Evolutionary conservation across 2,888 invertebrate genomes (phyloP).

Genomic region (Cheilosia variabilis): DNA sequence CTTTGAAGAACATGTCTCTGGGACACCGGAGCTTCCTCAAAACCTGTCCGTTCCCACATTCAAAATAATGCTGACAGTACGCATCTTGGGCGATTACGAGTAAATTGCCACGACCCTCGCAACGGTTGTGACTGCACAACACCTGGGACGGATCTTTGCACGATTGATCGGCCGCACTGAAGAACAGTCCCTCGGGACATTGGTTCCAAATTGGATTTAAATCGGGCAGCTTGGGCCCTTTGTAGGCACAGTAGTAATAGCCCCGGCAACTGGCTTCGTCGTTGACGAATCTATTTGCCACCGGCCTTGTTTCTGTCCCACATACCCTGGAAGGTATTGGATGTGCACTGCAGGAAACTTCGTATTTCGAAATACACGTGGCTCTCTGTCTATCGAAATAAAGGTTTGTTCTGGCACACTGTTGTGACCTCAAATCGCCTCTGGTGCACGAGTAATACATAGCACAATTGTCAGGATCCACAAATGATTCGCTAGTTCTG

Average conservation of each 20-base stretch:
- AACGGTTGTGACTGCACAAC: constrained; percentile 79
- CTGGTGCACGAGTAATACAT: constrained; percentile 79
- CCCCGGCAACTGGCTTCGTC: constrained; percentile 80
- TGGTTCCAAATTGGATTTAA: constrained; percentile 79
- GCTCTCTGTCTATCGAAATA: constrained; percentile 78
- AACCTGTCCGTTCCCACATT: constrained; percentile 76
- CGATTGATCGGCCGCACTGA: constrained; percentile 58
- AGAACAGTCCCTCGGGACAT: constrained; percentile 79
- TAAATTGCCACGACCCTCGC: constrained; percentile 80
- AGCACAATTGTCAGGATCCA: constrained; percentile 77
- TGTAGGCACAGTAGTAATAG: constrained; percentile 78
- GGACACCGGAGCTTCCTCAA: constrained; percentile 75
- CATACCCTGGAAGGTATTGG: constrained; percentile 77
- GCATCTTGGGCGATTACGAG: constrained; percentile 78
- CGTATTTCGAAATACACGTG: constrained; percentile 75
- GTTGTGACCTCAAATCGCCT: neutral
- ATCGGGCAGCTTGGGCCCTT: constrained; percentile 74
- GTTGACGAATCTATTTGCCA: constrained; percentile 50
- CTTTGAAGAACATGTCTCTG: constrained; percentile 80
- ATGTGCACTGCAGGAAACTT: constrained; percentile 77
- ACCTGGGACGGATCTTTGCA: constrained; percentile 77
- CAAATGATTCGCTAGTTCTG: constrained; percentile 76
- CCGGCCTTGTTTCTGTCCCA: constrained; percentile 23
- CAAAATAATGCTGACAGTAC: constrained; percentile 79
- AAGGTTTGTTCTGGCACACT: constrained; percentile 61